Evolutionary conservation across 2,113 vertebrate species (phyloP), one percentile per base, ranked within the genome.

Genomic region (Seriola aureovittata): DNA sequence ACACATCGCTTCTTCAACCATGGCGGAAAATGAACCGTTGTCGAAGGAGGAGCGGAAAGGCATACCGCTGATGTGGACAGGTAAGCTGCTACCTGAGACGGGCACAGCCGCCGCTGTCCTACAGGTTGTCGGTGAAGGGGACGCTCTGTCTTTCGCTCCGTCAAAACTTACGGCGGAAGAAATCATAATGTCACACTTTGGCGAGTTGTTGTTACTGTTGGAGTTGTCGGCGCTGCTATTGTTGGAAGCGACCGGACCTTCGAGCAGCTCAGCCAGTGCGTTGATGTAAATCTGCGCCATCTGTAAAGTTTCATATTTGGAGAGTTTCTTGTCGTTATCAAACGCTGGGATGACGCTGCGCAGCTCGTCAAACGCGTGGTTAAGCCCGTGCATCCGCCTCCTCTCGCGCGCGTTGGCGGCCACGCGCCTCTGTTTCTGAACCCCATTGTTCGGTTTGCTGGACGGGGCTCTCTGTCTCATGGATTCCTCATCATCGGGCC

Each of bases 221-320:
- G 78, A 65, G 64, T 8, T 50, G n/a, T 78, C 82, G 44, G 23
- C 60, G 55, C 0, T 40, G 55, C 46, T 50, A 65, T 2, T 70
- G 52, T 5, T 57, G 62, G 86, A 50, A 1, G 86, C 78, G n/a
- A 38, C 88, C 38, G 80, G 96, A 84, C 91, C 92, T 69, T 97
- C 91, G 23, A 99, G 95, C 71, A 99, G 95, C 55, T 99, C 98
- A 1, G 97, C 97, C 85, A 99, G 91, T 2, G 98, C 98, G 84
- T 96, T 98, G 92, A 99, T 99, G 95, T 99, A 99, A 92, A 99
- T 99, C 91, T 99, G 98, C 11, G 98, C 97, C 98, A 99, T 99
- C 93, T 99, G 98, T 69, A 99, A 89, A n/a, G 98, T 99, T 89
- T 99, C 98, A 48, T 99, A 99, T 77, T 99, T 99, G 90, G 98